Conservation (phyloP, 1,140 invertebrate species). For the Teleopsis dalmanni region DNA sequence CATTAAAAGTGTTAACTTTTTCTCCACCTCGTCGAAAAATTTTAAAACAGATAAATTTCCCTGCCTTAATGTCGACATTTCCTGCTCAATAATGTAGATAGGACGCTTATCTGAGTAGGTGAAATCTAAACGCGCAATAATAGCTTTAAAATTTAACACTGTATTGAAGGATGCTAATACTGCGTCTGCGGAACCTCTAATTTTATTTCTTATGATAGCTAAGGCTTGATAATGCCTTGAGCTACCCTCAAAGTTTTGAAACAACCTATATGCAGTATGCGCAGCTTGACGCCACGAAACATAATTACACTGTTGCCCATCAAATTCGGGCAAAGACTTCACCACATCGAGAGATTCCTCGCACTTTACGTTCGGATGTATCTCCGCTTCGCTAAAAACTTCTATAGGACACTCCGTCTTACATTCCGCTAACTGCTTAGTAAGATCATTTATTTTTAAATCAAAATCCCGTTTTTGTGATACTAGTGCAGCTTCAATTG, state of each 20-base stretch:
- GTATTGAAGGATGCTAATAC: constrained; percentile 13
- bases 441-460: constrained; percentile 1
- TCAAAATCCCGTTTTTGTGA: constrained; percentile 7
- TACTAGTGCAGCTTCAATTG: constrained; percentile 3
- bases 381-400: constrained; percentile 4
- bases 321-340: constrained; percentile 15
- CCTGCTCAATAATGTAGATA: constrained; percentile 16
- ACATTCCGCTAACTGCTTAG: not conserved
- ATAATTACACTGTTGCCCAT: constrained; percentile 11
- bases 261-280: constrained; percentile 8
- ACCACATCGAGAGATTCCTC: constrained; percentile 10
- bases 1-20: constrained; percentile 18
- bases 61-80: constrained; percentile 14
- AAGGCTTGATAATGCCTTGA: constrained; percentile 12
- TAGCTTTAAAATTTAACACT: constrained; percentile 17
- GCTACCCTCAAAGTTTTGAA: constrained; percentile 11
- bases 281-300: constrained; percentile 12
- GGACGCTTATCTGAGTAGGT: constrained; percentile 17
- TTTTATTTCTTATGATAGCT: constrained; percentile 15
- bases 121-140: constrained; percentile 17
- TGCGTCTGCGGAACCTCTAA: constrained; percentile 7
- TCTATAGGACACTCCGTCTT: not conserved
- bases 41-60: constrained; percentile 10
- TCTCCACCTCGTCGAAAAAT: constrained; percentile 17
- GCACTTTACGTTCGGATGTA: constrained; percentile 3